Conservation (phyloP, 1,140 invertebrate genomes). For the Eupeodes corollae region DNA sequence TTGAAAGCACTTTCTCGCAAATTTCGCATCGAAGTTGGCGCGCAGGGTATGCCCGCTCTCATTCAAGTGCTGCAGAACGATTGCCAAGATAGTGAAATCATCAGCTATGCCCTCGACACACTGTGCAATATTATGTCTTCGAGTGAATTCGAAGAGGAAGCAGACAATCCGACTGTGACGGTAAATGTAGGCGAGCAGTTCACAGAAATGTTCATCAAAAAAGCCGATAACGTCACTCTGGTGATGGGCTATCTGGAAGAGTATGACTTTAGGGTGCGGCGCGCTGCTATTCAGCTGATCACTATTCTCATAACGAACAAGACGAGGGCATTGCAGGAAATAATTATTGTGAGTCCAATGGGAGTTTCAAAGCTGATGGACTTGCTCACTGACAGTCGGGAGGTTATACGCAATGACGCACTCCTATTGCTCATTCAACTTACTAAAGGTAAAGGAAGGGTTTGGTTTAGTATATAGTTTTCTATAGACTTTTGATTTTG, state of each 20-base stretch:
- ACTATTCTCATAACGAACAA: conserved; percentile 70
- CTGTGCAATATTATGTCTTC: conserved; percentile 81
- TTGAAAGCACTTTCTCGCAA: conserved; percentile 88
- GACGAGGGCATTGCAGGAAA: conserved; percentile 89
- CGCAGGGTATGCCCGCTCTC: conserved; percentile 84
- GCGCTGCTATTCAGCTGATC: conserved; percentile 76
- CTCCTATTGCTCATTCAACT: conserved; percentile 85
- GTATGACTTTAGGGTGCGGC: conserved; percentile 83
- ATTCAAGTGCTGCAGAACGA: conserved; percentile 64
- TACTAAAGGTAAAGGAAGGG: conserved; percentile 53
- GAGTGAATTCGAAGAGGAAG: conserved; percentile 73
- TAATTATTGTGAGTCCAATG: conserved; percentile 87
- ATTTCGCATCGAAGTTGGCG: conserved; percentile 90
- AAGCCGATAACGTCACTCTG: conserved; percentile 72
- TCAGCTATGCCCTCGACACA: conserved; percentile 83
- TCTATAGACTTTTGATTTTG: background rate
- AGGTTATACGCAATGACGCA: conserved; percentile 94
- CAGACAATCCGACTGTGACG: conserved; percentile 46
- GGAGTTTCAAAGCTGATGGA: conserved; percentile 98
- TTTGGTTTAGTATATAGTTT: background rate
- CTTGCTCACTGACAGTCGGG: conserved; percentile 79
- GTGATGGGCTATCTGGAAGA: conserved; percentile 86
- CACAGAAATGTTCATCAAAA: conserved; percentile 96
- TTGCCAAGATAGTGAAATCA: conserved; percentile 79
- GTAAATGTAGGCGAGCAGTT: conserved; percentile 84